These are phyloP conservation scores for Eulemur rufifrons DNA, from an alignment of 2,113 vertebrate genomes.

Conservation along the genomic window DNA sequence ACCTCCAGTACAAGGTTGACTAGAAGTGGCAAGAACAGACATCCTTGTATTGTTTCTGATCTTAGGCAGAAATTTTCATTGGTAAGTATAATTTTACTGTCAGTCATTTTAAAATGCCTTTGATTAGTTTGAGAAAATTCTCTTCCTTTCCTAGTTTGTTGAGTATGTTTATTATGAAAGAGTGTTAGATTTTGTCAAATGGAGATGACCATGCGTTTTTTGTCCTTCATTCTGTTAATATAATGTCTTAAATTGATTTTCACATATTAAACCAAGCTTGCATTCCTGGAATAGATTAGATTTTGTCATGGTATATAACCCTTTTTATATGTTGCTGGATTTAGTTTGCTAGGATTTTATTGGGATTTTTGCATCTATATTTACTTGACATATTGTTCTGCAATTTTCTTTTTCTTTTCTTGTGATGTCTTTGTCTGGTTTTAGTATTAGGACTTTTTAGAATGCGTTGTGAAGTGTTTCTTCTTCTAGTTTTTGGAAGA, in stretches of 20 bases:
- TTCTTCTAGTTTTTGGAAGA: background rate
- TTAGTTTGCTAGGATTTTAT: background rate
- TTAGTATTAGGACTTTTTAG: background rate
- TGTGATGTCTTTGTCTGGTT: background rate
- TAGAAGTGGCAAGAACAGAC: background rate
- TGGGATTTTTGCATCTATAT: background rate
- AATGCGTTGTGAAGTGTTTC: background rate
- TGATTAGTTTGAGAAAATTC: background rate
- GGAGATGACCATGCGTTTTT: background rate
- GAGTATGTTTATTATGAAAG: background rate
- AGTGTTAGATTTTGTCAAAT: background rate
- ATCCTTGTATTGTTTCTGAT: background rate
- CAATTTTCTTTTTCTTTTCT: background rate
- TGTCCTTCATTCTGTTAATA: conserved; percentile 15
- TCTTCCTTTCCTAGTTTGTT: background rate
- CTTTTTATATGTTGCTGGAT: background rate
- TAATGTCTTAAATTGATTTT: background rate
- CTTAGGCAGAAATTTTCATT: background rate
- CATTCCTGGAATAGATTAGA: background rate
- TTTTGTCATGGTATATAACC: background rate
- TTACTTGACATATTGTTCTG: background rate
- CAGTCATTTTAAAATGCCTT: background rate
- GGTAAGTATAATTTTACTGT: background rate
- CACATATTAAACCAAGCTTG: conserved; percentile 7
- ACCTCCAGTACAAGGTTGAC: background rate